Percentiles rank a stretch among this genome's conserved stretches.
Evolutionary conservation across 2,888 invertebrate genomes (phyloP).

Genomic region (Itoplectis maculator): DNA sequence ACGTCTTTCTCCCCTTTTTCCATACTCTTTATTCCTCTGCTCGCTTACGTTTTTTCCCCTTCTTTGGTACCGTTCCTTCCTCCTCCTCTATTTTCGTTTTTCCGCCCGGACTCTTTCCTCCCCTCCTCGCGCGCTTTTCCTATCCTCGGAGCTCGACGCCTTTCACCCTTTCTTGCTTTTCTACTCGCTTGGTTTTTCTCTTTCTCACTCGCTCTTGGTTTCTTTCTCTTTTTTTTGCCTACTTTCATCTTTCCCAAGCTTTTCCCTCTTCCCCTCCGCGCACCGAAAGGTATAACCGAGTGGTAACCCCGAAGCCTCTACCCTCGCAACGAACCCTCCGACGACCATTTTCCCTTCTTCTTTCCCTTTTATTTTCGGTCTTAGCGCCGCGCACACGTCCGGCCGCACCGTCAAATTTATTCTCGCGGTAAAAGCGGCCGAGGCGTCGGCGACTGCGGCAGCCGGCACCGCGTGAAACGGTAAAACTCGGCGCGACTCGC

Average conservation of each 20-base stretch:
- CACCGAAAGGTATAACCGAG: too few relatives aligned
- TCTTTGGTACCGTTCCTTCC: constrained; percentile 56
- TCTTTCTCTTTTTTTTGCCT: constrained; percentile 57
- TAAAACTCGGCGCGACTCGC: constrained; percentile 61
- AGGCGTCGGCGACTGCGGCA: constrained; percentile 47
- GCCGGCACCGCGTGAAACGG: constrained; percentile 68
- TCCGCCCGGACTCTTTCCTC: constrained; percentile 34
- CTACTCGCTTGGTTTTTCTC: constrained; percentile 62
- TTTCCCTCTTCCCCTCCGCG: too few relatives aligned
- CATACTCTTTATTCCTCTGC: constrained; percentile 63
- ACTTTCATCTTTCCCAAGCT: constrained; percentile 49
- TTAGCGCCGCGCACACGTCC: constrained; percentile 71
- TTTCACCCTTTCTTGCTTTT: constrained; percentile 60
- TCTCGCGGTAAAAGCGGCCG: constrained; percentile 80
- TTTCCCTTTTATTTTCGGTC: constrained; percentile 76
- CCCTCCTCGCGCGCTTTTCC: not conserved
- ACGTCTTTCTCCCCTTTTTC: constrained; percentile 48
- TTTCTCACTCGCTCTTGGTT: constrained; percentile 65
- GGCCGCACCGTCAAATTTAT: constrained; percentile 76
- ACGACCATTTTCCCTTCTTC: constrained; percentile 65
- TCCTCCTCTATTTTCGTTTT: constrained; percentile 56
- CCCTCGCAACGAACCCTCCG: constrained; percentile 44
- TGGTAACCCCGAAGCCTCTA: constrained; percentile 16
- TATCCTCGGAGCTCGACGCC: not conserved
- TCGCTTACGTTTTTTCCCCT: constrained; percentile 63